These are phyloP conservation scores for Rhagonycha lutea DNA, from an alignment of 2,888 invertebrate genomes.

Conservation along the genomic window DNA sequence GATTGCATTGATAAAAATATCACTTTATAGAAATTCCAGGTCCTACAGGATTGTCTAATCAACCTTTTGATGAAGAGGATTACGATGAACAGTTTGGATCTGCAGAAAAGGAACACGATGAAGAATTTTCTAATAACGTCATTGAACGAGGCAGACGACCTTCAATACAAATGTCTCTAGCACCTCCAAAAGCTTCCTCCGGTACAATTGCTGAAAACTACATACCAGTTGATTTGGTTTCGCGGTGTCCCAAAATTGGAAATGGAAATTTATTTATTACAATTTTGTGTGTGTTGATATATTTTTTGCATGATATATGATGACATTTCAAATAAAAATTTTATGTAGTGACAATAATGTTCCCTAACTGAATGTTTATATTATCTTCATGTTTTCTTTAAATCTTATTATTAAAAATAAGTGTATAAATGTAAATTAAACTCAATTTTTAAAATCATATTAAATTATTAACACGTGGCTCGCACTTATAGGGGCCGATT, in stretches of 20 bases:
- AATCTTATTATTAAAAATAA: constrained; percentile 6
- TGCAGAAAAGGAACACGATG: constrained; percentile 72
- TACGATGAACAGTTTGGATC: constrained; percentile 70
- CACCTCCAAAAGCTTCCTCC: constrained; percentile 29
- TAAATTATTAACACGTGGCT: constrained; percentile 9
- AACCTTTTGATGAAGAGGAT: constrained; percentile 54
- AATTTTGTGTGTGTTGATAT: neutral
- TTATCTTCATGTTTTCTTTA: constrained; percentile 1
- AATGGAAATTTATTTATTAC: neutral
- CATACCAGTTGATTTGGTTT: constrained; percentile 34
- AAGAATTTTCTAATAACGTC: constrained; percentile 55
- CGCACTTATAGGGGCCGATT: constrained; percentile 37
- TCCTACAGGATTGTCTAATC: constrained; percentile 63
- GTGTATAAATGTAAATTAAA: constrained; percentile 19
- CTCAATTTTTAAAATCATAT: constrained; percentile 15
- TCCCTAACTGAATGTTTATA: constrained; percentile 3
- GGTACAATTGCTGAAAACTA: constrained; percentile 41
- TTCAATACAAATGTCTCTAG: constrained; percentile 27
- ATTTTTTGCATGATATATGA: neutral
- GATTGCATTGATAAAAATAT: constrained; percentile 7
- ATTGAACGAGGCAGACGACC: constrained; percentile 38
- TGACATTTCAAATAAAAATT: constrained; percentile 11
- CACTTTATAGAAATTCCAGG: constrained; percentile 73
- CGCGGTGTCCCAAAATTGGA: constrained; percentile 28
- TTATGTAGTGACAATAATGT: constrained; percentile 51